phyloP scores from a whole-genome alignment of 2,888 invertebrate species.

The Autographa gamma region DNA sequence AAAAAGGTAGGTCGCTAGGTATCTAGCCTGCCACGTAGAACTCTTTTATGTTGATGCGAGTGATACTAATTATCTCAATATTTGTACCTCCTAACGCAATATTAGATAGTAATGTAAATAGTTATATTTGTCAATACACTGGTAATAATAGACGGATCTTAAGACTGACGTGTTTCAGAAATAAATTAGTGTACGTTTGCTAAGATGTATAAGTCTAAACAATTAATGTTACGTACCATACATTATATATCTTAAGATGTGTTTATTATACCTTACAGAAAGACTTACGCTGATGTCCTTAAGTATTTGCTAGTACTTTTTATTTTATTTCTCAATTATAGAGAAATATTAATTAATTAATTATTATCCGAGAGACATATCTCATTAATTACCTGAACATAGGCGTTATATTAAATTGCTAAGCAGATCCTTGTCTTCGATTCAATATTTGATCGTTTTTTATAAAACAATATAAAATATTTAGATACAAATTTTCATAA shows the following conservation, averaged over 20 bases:
- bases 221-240: slow-evolving; percentile 48
- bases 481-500: slow-evolving; percentile 51
- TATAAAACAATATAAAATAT: slow-evolving; percentile 47
- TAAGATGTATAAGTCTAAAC: slow-evolving; percentile 60
- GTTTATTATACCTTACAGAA: slow-evolving; percentile 77
- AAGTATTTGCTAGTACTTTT: slow-evolving; percentile 30
- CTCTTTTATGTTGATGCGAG: slow-evolving; percentile 15
- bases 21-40: background rate
- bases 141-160: slow-evolving; percentile 85
- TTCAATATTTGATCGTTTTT: slow-evolving; percentile 58
- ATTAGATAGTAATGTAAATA: slow-evolving; percentile 61
- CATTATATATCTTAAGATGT: slow-evolving; percentile 77
- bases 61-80: slow-evolving; percentile 41
- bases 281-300: slow-evolving; percentile 51
- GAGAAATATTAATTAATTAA: slow-evolving; percentile 35
- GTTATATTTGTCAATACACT: slow-evolving; percentile 58
- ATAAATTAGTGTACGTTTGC: slow-evolving; percentile 65
- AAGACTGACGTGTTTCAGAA: slow-evolving; percentile 74
- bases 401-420: slow-evolving; percentile 61
- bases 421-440: slow-evolving; percentile 78
- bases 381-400: slow-evolving; percentile 49
- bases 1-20: background rate
- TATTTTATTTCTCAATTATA: slow-evolving; percentile 33
- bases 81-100: slow-evolving; percentile 55
- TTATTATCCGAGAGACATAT: slow-evolving; percentile 56